phyloP scores from a whole-genome alignment of 64 coral and sea anemone genomes.

The Acropora yongei region DNA sequence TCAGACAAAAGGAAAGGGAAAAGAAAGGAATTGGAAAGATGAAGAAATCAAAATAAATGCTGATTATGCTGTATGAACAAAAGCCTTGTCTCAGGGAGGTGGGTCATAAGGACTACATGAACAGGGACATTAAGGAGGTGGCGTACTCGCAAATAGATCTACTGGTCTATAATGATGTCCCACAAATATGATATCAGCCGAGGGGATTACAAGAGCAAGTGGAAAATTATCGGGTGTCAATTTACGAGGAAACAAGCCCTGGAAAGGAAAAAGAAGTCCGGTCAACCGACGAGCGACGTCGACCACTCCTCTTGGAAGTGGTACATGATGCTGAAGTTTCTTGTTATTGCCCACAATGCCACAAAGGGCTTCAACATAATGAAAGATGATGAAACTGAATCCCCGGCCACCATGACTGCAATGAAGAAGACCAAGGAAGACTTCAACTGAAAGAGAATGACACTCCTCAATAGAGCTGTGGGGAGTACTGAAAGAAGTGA shows the following conservation, averaged over 20 bases:
- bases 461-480: conserved; percentile 27
- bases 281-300: not conserved
- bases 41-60: too few species aligned
- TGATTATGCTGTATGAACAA: too few species aligned
- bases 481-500: conserved; percentile 28
- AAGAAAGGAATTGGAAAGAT: too few species aligned
- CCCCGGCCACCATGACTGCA: not conserved
- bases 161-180: too few species aligned
- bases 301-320: conserved; percentile 11
- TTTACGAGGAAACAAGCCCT: conserved; percentile 1
- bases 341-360: not conserved
- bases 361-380: not conserved
- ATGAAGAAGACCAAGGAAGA: conserved; percentile 22
- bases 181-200: too few species aligned
- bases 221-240: not conserved
- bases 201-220: too few species aligned
- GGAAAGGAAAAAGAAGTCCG: conserved; percentile 8
- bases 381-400: not conserved
- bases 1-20: too few species aligned
- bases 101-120: too few species aligned
- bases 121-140: too few species aligned
- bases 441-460: not conserved
- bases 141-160: too few species aligned
- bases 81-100: too few species aligned
- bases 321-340: not conserved